These are phyloP conservation scores for Limnephilus rhombicus DNA, from an alignment of 2,888 invertebrate species.

Conservation along the genomic window DNA sequence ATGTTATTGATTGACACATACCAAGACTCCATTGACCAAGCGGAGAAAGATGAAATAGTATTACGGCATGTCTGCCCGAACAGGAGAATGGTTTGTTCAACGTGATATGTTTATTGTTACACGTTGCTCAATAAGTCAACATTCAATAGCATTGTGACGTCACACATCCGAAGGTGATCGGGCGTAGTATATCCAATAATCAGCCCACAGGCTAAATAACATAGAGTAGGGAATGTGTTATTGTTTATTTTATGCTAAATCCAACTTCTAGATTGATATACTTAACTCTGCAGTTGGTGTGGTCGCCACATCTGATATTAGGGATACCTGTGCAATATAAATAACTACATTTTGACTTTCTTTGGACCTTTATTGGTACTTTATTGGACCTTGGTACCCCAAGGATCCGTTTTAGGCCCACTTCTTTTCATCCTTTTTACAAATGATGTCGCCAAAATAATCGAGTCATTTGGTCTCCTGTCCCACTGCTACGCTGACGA, in stretches of 20 bases:
- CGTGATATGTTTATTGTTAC: not conserved
- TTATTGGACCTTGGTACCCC: too few relatives aligned
- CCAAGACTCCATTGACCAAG: not conserved
- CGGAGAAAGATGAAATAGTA: not conserved
- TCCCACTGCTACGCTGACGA: too few relatives aligned
- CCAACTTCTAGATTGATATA: too few relatives aligned
- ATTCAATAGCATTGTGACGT: not conserved
- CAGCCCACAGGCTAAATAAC: not conserved
- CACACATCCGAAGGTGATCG: conserved; percentile 23
- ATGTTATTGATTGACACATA: not conserved
- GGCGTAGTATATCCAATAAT: not conserved
- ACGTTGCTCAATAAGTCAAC: not conserved
- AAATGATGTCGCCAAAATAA: too few relatives aligned
- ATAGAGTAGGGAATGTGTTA: too few relatives aligned
- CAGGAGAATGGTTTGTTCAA: not conserved
- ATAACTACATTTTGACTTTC: too few relatives aligned
- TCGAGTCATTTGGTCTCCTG: too few relatives aligned
- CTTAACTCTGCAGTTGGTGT: not conserved
- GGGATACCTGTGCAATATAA: too few relatives aligned
- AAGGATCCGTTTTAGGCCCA: too few relatives aligned
- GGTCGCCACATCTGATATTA: not conserved
- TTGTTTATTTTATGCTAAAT: too few relatives aligned
- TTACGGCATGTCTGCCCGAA: not conserved
- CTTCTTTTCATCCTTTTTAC: too few relatives aligned
- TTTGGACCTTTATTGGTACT: too few relatives aligned